Conservation (phyloP, 2,888 invertebrate species). For the Eulithis testata region DNA sequence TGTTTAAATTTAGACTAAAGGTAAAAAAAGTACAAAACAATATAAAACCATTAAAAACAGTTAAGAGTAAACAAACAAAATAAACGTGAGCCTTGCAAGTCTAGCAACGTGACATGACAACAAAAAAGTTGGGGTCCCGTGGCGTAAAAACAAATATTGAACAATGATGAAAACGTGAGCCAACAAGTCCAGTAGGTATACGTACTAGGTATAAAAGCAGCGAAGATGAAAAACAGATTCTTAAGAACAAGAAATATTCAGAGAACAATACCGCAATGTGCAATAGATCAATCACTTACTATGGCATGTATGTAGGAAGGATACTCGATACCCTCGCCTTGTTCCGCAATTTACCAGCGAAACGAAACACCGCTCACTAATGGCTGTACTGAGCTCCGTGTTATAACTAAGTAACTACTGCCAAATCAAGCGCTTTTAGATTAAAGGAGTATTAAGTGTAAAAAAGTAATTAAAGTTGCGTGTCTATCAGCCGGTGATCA, state of each 20-base stretch:
- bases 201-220: background rate
- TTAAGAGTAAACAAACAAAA: no score
- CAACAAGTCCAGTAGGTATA: no score
- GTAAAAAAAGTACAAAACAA: no score
- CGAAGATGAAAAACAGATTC: background rate
- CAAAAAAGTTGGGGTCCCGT: no score
- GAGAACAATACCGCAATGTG: constrained; percentile 31
- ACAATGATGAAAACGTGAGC: no score
- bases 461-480: background rate
- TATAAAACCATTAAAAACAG: no score
- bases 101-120: no score
- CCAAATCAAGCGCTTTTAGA: background rate
- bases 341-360: constrained; percentile 78
- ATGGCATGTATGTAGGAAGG: constrained; percentile 39
- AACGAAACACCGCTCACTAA: constrained; percentile 54
- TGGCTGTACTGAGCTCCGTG: constrained; percentile 6
- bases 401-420: constrained; percentile 1
- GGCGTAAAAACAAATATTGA: no score
- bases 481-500: background rate
- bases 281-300: constrained; percentile 53
- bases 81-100: no score
- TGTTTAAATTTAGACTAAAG: no score
- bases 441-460: background rate
- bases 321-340: constrained; percentile 67
- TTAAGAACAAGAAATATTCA: background rate